Evolutionary conservation across 1,140 invertebrate genomes (phyloP).

Genomic region (Doryteuthis pealeii): DNA sequence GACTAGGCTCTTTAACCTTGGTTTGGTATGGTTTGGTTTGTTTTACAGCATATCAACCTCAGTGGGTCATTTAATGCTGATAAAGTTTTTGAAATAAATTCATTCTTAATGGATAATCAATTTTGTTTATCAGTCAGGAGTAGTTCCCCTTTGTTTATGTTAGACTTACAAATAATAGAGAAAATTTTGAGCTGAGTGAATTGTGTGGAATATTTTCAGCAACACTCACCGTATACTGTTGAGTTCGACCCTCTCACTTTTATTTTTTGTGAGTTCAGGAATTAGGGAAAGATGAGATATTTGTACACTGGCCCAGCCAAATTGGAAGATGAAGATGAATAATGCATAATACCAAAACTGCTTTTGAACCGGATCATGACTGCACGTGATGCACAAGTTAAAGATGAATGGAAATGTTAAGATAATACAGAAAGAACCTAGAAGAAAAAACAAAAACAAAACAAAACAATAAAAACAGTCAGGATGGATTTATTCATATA

Average conservation of each 20-base stretch:
- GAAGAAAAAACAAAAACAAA: constrained; percentile 30
- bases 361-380: constrained; percentile 65
- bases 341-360: constrained; percentile 84
- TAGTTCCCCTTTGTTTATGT: no score
- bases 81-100: no score
- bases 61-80: no score
- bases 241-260: constrained; percentile 76
- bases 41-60: no score
- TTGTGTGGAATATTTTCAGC: no score
- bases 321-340: constrained; percentile 93
- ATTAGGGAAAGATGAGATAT: constrained; percentile 93
- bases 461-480: background rate
- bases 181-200: no score
- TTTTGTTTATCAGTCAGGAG: no score
- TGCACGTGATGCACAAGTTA: constrained; percentile 75
- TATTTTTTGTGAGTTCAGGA: constrained; percentile 75
- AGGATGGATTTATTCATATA: constrained; percentile 4
- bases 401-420: constrained; percentile 89
- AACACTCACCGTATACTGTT: constrained; percentile 76
- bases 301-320: constrained; percentile 93
- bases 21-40: no score
- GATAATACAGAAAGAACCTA: constrained; percentile 77
- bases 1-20: no score
- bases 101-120: no score
- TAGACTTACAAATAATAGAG: no score